These are phyloP conservation scores for Laspeyria flexula DNA, from an alignment of 2,888 invertebrate genomes.

Conservation along the genomic window DNA sequence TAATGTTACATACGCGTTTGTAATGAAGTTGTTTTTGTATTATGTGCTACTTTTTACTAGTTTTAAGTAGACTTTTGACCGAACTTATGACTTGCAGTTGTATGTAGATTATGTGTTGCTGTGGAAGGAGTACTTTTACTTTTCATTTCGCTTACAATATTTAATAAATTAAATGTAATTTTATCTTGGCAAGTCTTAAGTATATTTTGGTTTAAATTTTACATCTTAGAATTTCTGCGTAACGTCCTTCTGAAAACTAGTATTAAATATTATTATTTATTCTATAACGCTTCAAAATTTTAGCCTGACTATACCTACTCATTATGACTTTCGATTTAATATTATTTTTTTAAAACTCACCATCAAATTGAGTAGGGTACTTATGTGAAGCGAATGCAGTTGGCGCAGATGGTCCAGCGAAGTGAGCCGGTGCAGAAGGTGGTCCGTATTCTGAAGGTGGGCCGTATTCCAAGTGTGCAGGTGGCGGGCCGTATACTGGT, in stretches of 20 bases:
- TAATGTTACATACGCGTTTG: not conserved
- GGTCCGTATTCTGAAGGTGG: conserved; percentile 72
- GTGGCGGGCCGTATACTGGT: conserved; percentile 73
- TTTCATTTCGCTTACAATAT: too few species aligned
- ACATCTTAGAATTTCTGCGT: too few species aligned
- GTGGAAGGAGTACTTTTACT: too few species aligned
- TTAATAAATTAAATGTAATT: too few species aligned
- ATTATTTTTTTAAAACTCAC: too few species aligned
- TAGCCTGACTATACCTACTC: too few species aligned
- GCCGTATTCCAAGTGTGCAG: conserved; percentile 69
- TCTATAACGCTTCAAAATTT: too few species aligned
- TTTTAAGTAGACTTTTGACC: not conserved
- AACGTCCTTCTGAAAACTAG: too few species aligned
- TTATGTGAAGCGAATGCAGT: conserved; percentile 76
- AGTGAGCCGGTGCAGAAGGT: conserved; percentile 77
- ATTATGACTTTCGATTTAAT: too few species aligned
- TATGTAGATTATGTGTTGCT: not conserved
- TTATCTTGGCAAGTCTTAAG: too few species aligned
- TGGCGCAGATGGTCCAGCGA: conserved; percentile 67
- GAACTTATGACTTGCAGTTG: not conserved
- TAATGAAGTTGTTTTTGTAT: not conserved
- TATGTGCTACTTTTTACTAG: not conserved
- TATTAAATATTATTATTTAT: too few species aligned
- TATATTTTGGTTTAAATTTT: too few species aligned
- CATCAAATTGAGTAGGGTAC: conserved; percentile 76